Conservation (phyloP, 2,888 invertebrate genomes). For the Nomada fucata region DNA sequence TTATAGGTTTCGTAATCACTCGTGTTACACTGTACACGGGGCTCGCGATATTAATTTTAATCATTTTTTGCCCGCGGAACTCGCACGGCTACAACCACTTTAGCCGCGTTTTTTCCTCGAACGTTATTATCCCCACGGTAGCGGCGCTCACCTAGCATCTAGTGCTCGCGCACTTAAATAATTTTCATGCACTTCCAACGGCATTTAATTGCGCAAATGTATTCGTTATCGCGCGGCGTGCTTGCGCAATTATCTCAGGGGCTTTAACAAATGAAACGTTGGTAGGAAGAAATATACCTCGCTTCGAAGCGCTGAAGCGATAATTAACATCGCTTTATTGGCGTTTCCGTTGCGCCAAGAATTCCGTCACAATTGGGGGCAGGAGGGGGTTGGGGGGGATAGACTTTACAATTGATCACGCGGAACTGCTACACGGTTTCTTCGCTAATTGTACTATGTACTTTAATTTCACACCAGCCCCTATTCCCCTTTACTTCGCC, state of each 20-base stretch:
- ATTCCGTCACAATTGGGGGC: background rate
- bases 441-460: constrained; percentile 30
- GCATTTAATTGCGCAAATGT: constrained; percentile 51
- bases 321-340: constrained; percentile 35
- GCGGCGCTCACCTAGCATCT: constrained; percentile 6
- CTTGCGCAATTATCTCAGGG: constrained; percentile 45
- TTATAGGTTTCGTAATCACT: constrained; percentile 63
- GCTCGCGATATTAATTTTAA: constrained; percentile 68
- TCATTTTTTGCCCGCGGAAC: constrained; percentile 57
- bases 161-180: constrained; percentile 50
- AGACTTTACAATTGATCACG: constrained; percentile 27
- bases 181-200: constrained; percentile 43
- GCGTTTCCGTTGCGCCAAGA: constrained; percentile 18
- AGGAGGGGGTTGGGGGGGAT: background rate
- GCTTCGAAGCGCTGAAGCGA: constrained; percentile 20
- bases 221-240: constrained; percentile 40
- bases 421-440: constrained; percentile 10
- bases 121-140: constrained; percentile 61
- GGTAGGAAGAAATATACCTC: constrained; percentile 13
- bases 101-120: constrained; percentile 50
- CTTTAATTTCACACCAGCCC: constrained; percentile 6
- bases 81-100: constrained; percentile 54
- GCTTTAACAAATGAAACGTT: constrained; percentile 52
- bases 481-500: background rate
- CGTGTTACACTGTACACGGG: constrained; percentile 40